A percentile compares a stretch with the other conserved stretches of the same genome.
Evolutionary conservation across 2,888 invertebrate genomes (phyloP).

Genomic region (Incurvaria masculella): DNA sequence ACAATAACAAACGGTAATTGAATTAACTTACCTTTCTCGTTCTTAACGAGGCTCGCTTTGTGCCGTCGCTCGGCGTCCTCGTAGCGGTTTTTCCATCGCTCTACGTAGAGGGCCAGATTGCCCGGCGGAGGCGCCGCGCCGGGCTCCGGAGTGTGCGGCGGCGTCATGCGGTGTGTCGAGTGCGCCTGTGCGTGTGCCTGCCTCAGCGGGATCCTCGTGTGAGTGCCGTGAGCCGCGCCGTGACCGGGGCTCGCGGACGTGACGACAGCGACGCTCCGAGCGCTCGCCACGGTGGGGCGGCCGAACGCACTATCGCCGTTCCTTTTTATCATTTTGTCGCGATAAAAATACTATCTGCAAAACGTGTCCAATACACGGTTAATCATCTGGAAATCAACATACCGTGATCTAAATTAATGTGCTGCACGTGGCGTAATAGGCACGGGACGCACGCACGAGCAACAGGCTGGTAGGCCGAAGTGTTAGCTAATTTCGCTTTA

Average conservation of each 20-base stretch:
- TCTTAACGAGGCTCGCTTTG: conserved; percentile 63
- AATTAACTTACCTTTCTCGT: conserved; percentile 63
- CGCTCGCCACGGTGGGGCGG: conserved; percentile 45
- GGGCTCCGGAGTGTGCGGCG: conserved; percentile 44
- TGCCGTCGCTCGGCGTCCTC: conserved; percentile 69
- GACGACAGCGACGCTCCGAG: conserved; percentile 36
- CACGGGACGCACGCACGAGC: conserved; percentile 31
- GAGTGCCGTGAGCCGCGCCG: conserved; percentile 34
- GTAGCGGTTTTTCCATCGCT: conserved; percentile 66
- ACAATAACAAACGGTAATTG: conserved; percentile 10
- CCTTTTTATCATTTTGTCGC: conserved; percentile 52
- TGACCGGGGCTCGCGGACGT: conserved; percentile 35
- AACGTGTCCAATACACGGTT: not conserved
- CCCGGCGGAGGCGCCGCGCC: conserved; percentile 48
- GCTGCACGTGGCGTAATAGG: not conserved
- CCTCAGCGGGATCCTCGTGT: conserved; percentile 41
- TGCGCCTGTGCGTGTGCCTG: conserved; percentile 40
- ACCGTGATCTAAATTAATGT: not conserved
- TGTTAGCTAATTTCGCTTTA: not conserved
- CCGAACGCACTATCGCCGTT: conserved; percentile 54
- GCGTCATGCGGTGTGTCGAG: conserved; percentile 35
- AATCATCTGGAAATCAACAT: not conserved
- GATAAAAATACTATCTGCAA: not conserved
- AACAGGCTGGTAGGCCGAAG: conserved; percentile 35
- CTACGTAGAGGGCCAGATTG: conserved; percentile 49